Base-by-base conservation (phyloP, 2,797 vertebrate species). In the Sebastes diaconus region DNA sequence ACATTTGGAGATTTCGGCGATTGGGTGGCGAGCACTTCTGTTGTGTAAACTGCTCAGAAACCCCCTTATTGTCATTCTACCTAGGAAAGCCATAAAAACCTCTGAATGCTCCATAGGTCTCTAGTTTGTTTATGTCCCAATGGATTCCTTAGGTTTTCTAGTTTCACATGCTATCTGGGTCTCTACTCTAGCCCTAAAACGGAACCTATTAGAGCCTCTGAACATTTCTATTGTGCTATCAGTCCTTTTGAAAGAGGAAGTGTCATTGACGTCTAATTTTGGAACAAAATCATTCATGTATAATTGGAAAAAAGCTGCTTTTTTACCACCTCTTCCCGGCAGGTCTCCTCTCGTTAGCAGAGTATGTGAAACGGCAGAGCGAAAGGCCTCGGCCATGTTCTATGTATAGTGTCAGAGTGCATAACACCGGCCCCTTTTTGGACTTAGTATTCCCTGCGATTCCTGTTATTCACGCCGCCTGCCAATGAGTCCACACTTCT, bases 371-470 rank as follows among this genome's bases (percentile, higher is more conserved):
- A 36, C 54, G n/a, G 67, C 73, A 36, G 36, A 69, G 77, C 6
- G 52, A 64, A 73, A 73, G 83, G 57, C 74, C 80, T 80, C 36
- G 1, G 16, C 65, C 69, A 8, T 68, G 80, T 30, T 80, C 84
- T 92, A 88, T 90, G 66, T 88, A 80, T 88, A 87, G 81, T 72
- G 67, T 9, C 52, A 55, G 79, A 61, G 85, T 71, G 76, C 65
- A 72, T 75, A 64, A 76, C 66, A 7, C 68, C 2, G 25, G 61
- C 79, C 79, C 64, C 68, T 78, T 71, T 86, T 72, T 85, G 50
- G 89, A 83, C 74, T 84, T 75, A 78, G 84, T 83, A 85, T 85
- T 86, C 87, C 67, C 79, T 78, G 69, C 79, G 69, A 86, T 88
- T 87, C 79, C 82, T 81, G 75, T 75, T 85, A 87, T 89, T 83